These are phyloP conservation scores for Orchesella flavescens DNA, from an alignment of 2,888 invertebrate genomes.

Conservation along the genomic window DNA sequence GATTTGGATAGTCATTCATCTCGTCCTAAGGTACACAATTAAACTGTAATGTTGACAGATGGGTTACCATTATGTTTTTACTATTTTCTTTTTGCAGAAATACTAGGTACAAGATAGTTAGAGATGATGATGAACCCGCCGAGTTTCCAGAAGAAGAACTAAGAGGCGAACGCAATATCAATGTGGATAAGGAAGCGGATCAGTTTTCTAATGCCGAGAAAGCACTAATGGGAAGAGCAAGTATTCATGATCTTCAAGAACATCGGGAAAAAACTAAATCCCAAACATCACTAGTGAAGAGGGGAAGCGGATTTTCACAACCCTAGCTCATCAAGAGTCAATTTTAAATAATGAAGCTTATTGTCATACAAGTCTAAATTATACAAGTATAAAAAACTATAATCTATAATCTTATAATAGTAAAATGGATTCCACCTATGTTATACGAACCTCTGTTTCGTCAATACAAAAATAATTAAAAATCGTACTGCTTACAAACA, in stretches of 20 bases:
- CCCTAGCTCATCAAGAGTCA: no score
- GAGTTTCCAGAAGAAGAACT: slow-evolving; percentile 62
- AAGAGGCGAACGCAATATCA: slow-evolving; percentile 34
- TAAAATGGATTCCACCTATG: no score
- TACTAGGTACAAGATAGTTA: background rate
- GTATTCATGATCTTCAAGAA: slow-evolving; percentile 39
- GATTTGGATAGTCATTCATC: slow-evolving; percentile 26
- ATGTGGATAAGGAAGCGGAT: slow-evolving; percentile 40
- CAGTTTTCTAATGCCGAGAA: slow-evolving; percentile 43
- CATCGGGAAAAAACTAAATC: slow-evolving; percentile 24
- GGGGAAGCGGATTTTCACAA: no score
- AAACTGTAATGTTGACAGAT: background rate
- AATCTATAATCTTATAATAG: no score
- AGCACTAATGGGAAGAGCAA: slow-evolving; percentile 37
- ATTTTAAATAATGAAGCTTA: no score
- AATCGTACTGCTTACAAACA: no score
- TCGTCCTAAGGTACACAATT: background rate
- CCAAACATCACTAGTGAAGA: no score
- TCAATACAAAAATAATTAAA: no score
- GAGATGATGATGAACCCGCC: slow-evolving; percentile 17
- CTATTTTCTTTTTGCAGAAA: background rate
- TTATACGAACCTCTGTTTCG: no score
- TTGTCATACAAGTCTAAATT: no score
- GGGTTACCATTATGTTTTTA: background rate
- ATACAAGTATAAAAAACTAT: no score